phyloP scores from a whole-genome alignment of 2,113 vertebrate genomes.

The Dasyprocta punctata region DNA sequence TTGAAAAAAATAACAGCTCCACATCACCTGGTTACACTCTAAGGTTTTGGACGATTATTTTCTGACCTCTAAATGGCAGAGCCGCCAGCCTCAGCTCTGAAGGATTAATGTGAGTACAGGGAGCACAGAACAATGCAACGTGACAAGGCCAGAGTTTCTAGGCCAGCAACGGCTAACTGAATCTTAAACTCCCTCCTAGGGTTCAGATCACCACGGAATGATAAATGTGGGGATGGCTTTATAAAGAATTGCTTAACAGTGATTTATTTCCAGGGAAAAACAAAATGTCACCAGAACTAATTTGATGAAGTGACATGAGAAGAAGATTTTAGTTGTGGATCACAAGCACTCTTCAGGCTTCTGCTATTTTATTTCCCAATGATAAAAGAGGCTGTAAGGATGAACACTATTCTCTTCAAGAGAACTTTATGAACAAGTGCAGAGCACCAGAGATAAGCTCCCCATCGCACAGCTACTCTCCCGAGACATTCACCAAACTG shows the following conservation, averaged over 20 bases:
- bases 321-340: slow-evolving; percentile 9
- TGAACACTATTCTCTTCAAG: not conserved
- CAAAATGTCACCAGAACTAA: slow-evolving; percentile 36
- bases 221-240: not conserved
- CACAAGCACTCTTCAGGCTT: not conserved
- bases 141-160: not conserved
- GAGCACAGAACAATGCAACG: not conserved
- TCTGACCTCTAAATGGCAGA: not conserved
- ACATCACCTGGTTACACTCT: not conserved
- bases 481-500: not conserved
- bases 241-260: not conserved
- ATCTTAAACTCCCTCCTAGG: not conserved
- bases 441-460: not conserved
- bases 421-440: not conserved
- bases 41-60: not conserved
- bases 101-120: not conserved
- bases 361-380: not conserved
- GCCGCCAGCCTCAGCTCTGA: not conserved
- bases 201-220: not conserved
- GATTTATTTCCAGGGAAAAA: not conserved
- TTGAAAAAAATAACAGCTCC: not conserved
- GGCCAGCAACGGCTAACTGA: not conserved
- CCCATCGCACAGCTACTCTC: not conserved
- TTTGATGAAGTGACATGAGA: slow-evolving; percentile 10
- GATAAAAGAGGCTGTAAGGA: not conserved